phyloP scores from a whole-genome alignment of 1,140 invertebrate genomes.

The Cecropterus lyciades region DNA sequence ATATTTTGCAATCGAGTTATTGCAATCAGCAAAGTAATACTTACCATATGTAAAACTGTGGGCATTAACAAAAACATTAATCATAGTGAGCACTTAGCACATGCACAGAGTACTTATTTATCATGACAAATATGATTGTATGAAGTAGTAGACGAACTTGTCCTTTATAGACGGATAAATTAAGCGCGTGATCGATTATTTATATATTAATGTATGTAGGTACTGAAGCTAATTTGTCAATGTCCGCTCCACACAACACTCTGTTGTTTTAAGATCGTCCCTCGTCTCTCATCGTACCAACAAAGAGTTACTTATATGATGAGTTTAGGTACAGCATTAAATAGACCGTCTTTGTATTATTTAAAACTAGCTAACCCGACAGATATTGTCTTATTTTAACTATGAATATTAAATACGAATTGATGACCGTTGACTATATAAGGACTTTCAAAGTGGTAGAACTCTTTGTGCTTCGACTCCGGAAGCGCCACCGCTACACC shows the following conservation, averaged over 20 bases:
- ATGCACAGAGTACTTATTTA: conserved; percentile 1
- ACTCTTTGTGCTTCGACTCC: no score
- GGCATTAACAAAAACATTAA: neutral
- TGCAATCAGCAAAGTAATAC: no score
- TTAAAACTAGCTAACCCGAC: no score
- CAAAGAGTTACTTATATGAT: neutral
- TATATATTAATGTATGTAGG: no score
- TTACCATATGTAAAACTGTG: no score
- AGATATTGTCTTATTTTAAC: no score
- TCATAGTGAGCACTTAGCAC: neutral
- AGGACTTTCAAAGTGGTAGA: no score
- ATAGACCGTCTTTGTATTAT: no score
- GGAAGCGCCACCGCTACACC: no score
- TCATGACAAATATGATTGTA: neutral
- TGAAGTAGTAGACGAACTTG: neutral
- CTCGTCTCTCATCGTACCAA: neutral
- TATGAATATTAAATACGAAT: no score
- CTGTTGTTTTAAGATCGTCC: neutral
- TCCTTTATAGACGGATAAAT: neutral
- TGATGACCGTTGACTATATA: no score
- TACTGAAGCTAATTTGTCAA: neutral
- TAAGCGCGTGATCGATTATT: conserved; percentile 3
- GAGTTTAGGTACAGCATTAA: neutral
- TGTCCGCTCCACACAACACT: neutral
- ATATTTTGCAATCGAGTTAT: no score